phyloP scores from a whole-genome alignment of 2,888 invertebrate genomes.

The Lutraria lutraria region DNA sequence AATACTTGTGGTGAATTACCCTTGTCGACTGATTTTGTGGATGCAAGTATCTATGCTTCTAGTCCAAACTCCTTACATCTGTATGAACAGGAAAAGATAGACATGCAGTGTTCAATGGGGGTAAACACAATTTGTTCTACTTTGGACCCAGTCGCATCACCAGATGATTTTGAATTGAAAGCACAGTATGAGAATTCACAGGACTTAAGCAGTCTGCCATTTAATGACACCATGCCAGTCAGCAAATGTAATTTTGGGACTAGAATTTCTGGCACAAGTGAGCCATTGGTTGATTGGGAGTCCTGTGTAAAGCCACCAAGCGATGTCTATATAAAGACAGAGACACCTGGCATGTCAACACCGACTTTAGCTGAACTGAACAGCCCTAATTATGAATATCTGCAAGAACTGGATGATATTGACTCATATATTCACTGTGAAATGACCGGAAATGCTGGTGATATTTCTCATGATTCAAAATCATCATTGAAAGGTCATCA shows the following conservation, averaged over 20 bases:
- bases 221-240: not conserved
- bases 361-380: constrained; percentile 80
- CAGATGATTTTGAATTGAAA: constrained; percentile 77
- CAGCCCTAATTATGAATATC: constrained; percentile 52
- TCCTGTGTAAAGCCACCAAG: constrained; percentile 25
- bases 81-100: constrained; percentile 82
- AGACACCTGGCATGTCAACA: constrained; percentile 50
- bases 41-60: constrained; percentile 76
- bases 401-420: constrained; percentile 59
- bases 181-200: constrained; percentile 74
- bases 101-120: constrained; percentile 77
- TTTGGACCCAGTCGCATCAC: constrained; percentile 41
- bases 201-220: constrained; percentile 60
- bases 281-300: not conserved
- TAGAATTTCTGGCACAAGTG: not conserved
- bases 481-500: constrained; percentile 10
- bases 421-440: constrained; percentile 59
- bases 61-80: constrained; percentile 82
- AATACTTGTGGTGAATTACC: constrained; percentile 69
- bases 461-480: constrained; percentile 12
- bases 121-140: constrained; percentile 49
- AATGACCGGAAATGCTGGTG: constrained; percentile 35
- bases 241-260: not conserved
- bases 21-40: constrained; percentile 65
- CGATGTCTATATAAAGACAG: constrained; percentile 53